Base-by-base conservation (phyloP, 37 sponge, comb jelly and placozoan genomes). In the Ephydatia muelleri region DNA sequence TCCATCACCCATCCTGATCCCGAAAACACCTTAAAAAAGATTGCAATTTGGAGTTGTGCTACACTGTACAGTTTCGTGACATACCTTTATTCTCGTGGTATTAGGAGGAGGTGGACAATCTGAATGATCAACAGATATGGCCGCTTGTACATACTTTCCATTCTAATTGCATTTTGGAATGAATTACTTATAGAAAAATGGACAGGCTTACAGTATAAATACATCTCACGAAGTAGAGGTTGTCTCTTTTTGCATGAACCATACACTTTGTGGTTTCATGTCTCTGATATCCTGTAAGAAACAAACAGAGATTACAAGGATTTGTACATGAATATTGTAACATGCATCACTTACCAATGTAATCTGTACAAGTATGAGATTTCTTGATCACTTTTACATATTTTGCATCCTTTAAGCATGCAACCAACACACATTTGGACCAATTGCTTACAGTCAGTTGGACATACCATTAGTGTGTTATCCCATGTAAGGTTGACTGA, bases 1-100 rank as follows among this genome's bases (percentile, higher is more conserved):
- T 91, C 88, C 47, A 91, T 70, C 5, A 91, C 84, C 92, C 87
- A 91, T 26, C 92, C 92, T 39, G 83, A 68, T 1, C 92, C 92
- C 14, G 79, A 80, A 32, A 70, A 38, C 1, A 91, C 21, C 92
- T 91, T 34, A 23, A 88, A 28, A 39, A 70, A 23, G 3, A 6
- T 6, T 9, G 43, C 43, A 43, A 1, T 16, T 57, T 57, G 1
- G 19, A 57, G 0, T 40, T 5, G 21, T 67, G 37, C 1, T 8
- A 82, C 68, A 30, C 5, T 3, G 35, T 35, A 8, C 28, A 23
- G 23, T 33, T 35, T 33, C 36, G 5, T 0, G 37, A 47, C 72
- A 27, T 77, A 91, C 91, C 77, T 86, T 86, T 31, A 57, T 48
- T 86, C 91, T 86, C 19, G 67, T 79, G 40, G 43, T 80, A 21